Evolutionary conservation across 1,140 invertebrate genomes (phyloP).

Genomic region (Neodiprion lecontei): DNA sequence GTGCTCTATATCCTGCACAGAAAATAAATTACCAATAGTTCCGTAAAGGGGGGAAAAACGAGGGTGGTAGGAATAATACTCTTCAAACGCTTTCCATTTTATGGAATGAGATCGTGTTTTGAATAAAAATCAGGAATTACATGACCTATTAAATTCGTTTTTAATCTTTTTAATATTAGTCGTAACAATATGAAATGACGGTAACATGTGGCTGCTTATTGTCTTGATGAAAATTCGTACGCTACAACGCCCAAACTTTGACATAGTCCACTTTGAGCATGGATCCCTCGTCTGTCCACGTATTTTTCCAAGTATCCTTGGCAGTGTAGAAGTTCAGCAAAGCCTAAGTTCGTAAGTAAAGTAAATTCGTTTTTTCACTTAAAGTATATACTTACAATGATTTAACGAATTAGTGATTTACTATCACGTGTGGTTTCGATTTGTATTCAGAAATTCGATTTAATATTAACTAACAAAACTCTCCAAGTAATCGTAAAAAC

Average conservation of each 20-base stretch:
- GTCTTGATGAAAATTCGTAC: background rate
- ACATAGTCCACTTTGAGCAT: conserved; percentile 71
- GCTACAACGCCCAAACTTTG: conserved; percentile 66
- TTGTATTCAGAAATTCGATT: background rate
- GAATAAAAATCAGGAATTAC: too few species aligned
- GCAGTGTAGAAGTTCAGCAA: conserved; percentile 62
- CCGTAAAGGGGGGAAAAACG: too few species aligned
- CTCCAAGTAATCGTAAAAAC: background rate
- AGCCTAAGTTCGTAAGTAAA: conserved; percentile 43
- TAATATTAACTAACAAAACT: conserved; percentile 8
- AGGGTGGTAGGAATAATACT: too few species aligned
- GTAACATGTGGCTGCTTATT: too few species aligned
- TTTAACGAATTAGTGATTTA: background rate
- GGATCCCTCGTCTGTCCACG: conserved; percentile 65
- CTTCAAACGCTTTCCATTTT: too few species aligned
- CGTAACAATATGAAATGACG: too few species aligned
- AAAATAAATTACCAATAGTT: too few species aligned
- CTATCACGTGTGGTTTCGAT: background rate
- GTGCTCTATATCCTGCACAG: too few species aligned
- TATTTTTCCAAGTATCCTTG: conserved; percentile 63
- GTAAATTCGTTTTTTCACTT: conserved; percentile 12
- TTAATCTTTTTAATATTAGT: too few species aligned
- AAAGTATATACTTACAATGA: background rate
- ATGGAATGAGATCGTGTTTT: too few species aligned
- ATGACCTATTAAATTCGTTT: too few species aligned